Percentiles rank a stretch among this genome's conserved stretches.
phyloP scores from a whole-genome alignment of 2,797 vertebrate genomes.

The Takifugu ocellatus region DNA sequence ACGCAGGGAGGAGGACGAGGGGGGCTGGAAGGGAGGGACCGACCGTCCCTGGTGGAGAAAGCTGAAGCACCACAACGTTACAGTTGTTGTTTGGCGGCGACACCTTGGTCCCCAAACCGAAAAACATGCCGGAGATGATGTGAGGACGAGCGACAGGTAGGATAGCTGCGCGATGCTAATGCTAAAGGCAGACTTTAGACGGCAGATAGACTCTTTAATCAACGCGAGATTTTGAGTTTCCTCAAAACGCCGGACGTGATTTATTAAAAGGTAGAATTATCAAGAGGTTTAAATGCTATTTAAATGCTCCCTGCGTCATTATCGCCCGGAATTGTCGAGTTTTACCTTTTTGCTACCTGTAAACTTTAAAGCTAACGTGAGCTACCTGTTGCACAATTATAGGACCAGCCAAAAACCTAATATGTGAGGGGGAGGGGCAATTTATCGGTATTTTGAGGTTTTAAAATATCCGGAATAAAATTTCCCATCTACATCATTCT shows the following conservation, averaged over 20 bases:
- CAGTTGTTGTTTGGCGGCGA: constrained; percentile 38
- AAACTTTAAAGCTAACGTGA: neutral
- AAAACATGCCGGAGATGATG: constrained; percentile 38
- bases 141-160: constrained; percentile 52
- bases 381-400: constrained; percentile 45
- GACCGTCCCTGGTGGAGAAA: constrained; percentile 6
- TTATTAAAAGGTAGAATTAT: neutral
- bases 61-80: neutral
- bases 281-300: neutral
- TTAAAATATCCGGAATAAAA: too few relatives aligned
- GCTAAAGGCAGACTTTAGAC: too few relatives aligned
- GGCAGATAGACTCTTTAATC: neutral
- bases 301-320: neutral
- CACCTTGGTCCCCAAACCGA: constrained; percentile 20
- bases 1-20: constrained; percentile 21
- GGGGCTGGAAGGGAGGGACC: constrained; percentile 26
- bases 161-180: constrained; percentile 3
- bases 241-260: neutral
- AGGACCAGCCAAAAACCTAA: too few relatives aligned
- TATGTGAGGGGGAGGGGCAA: too few relatives aligned
- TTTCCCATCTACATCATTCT: neutral
- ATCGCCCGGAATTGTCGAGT: neutral
- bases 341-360: constrained; percentile 19
- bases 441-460: too few relatives aligned
- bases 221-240: constrained; percentile 27